Conservation (phyloP, 2,888 invertebrate species). For the Caenorhabditis uteleia region DNA sequence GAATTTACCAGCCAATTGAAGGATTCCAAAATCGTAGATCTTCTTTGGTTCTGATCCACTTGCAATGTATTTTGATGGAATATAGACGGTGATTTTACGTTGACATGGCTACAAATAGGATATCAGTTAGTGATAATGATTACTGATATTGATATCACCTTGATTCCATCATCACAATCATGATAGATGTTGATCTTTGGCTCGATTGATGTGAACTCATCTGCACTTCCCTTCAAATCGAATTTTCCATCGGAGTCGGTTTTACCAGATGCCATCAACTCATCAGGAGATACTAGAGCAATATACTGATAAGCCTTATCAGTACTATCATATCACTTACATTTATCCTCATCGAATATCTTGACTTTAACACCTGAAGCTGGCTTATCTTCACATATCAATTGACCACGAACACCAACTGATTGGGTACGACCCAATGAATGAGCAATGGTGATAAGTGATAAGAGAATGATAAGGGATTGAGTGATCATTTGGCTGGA, state of each 20-base stretch:
- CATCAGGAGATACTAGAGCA: constrained; percentile 43
- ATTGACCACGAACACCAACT: constrained; percentile 27
- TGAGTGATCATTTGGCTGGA: not conserved
- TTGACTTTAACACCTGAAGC: constrained; percentile 33
- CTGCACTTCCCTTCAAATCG: constrained; percentile 40
- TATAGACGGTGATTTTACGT: constrained; percentile 60
- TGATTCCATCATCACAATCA: constrained; percentile 43
- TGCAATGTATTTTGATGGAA: constrained; percentile 57
- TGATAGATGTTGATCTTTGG: constrained; percentile 48
- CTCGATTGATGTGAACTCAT: constrained; percentile 51
- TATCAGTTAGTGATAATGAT: not conserved
- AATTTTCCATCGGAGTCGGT: constrained; percentile 41
- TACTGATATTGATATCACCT: constrained; percentile 4
- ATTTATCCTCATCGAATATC: constrained; percentile 40
- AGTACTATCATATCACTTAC: constrained; percentile 10
- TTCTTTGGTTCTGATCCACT: constrained; percentile 49
- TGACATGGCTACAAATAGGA: constrained; percentile 60
- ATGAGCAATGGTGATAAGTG: constrained; percentile 16
- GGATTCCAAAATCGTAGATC: constrained; percentile 52
- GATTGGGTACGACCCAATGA: constrained; percentile 37
- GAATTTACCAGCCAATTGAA: constrained; percentile 54
- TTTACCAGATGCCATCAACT: constrained; percentile 42
- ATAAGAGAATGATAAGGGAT: constrained; percentile 5
- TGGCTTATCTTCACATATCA: constrained; percentile 39
- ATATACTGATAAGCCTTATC: not conserved